These are phyloP conservation scores for Cassiopea andromeda DNA, from an alignment of 30 jellyfish, hydroid and myxozoan species.

Conservation along the genomic window DNA sequence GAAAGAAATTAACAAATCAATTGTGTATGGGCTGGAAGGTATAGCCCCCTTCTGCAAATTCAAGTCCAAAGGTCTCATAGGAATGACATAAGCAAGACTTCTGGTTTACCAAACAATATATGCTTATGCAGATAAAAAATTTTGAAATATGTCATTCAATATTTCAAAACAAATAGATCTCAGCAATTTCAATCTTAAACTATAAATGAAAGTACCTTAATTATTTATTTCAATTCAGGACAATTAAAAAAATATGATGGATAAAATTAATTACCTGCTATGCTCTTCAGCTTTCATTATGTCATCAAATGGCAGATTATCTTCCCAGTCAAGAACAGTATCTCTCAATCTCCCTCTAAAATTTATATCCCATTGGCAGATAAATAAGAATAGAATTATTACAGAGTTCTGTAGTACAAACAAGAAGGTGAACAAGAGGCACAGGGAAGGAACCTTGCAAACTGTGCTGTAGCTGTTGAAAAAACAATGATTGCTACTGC, in stretches of 20 bases:
- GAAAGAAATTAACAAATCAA: constrained; percentile 1
- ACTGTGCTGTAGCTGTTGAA: too few relatives aligned
- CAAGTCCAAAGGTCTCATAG: too few relatives aligned
- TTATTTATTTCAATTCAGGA: background rate
- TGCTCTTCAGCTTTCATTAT: constrained; percentile 82
- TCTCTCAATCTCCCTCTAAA: constrained; percentile 93
- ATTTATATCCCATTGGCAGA: background rate
- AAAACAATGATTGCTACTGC: too few relatives aligned
- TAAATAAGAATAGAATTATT: background rate
- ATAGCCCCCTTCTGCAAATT: too few relatives aligned
- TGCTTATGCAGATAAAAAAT: too few relatives aligned
- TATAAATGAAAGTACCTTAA: too few relatives aligned
- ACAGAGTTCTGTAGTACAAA: background rate
- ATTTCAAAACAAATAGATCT: too few relatives aligned
- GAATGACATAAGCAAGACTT: too few relatives aligned
- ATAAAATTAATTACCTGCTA: constrained; percentile 68
- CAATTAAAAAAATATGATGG: background rate
- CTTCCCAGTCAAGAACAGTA: constrained; percentile 98
- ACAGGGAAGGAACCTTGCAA: background rate
- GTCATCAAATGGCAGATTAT: constrained; percentile 82
- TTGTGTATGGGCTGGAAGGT: too few relatives aligned
- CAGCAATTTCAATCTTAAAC: too few relatives aligned
- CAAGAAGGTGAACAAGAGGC: background rate
- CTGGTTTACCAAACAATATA: too few relatives aligned
- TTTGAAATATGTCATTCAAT: too few relatives aligned